A percentile compares a stretch with the other conserved stretches of the same genome.
Evolutionary conservation across 2,797 vertebrate species (phyloP).

Genomic region (Lepus townsendii): DNA sequence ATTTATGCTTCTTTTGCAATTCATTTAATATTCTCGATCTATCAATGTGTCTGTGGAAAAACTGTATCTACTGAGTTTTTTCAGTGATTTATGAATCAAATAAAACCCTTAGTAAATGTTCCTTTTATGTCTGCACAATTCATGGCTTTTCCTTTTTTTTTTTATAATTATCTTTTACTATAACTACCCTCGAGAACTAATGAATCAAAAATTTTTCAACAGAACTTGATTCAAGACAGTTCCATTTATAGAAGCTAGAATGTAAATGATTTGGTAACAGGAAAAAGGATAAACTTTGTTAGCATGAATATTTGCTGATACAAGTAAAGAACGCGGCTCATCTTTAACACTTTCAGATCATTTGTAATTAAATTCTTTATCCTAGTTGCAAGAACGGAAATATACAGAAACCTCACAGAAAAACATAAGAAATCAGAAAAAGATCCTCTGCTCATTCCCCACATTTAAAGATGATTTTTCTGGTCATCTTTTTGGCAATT

Average conservation of each 20-base stretch:
- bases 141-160: neutral
- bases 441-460: neutral
- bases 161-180: neutral
- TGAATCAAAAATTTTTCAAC: neutral
- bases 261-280: neutral
- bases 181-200: neutral
- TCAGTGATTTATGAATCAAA: neutral
- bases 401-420: neutral
- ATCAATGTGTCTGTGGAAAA: neutral
- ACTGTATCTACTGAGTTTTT: neutral
- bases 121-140: neutral
- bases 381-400: neutral
- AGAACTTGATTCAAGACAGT: neutral
- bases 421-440: neutral
- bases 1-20: neutral
- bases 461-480: neutral
- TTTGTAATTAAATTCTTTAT: neutral
- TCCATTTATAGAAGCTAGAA: neutral
- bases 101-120: neutral
- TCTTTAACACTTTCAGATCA: neutral
- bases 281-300: neutral
- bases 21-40: neutral
- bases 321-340: neutral
- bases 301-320: neutral
- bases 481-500: neutral